Evolutionary conservation across 2,888 invertebrate genomes (phyloP).

Genomic region (Metallyticus violacea): DNA sequence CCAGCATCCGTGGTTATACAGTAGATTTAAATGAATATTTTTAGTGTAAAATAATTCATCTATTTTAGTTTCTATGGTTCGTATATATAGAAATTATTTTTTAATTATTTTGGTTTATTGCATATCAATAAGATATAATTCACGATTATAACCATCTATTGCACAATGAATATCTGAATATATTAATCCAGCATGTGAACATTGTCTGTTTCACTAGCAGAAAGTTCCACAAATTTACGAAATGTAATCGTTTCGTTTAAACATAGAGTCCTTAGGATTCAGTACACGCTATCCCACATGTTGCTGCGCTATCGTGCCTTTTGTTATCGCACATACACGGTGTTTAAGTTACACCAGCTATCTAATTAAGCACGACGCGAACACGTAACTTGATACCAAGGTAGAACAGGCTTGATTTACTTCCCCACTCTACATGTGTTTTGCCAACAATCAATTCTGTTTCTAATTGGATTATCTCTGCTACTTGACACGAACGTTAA

Average conservation of each 20-base stretch:
- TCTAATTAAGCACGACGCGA: background rate
- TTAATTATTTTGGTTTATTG: too few relatives aligned
- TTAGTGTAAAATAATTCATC: too few relatives aligned
- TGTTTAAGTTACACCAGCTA: background rate
- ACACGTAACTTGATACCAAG: background rate
- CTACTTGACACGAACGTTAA: background rate
- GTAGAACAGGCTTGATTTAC: background rate
- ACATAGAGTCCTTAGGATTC: too few relatives aligned
- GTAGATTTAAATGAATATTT: too few relatives aligned
- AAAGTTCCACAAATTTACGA: background rate
- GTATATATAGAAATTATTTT: too few relatives aligned
- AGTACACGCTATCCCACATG: background rate
- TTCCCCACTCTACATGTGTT: background rate
- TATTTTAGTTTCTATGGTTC: too few relatives aligned
- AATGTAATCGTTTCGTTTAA: background rate
- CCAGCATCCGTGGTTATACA: too few relatives aligned
- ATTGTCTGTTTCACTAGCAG: too few relatives aligned
- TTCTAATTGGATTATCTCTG: background rate
- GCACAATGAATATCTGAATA: too few relatives aligned
- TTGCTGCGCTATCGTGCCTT: background rate
- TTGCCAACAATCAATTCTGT: background rate
- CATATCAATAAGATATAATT: too few relatives aligned
- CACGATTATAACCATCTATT: too few relatives aligned
- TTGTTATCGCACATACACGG: background rate
- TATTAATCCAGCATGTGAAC: too few relatives aligned